These are phyloP conservation scores for Aradus depressus DNA, from an alignment of 2,888 invertebrate genomes.

Conservation along the genomic window DNA sequence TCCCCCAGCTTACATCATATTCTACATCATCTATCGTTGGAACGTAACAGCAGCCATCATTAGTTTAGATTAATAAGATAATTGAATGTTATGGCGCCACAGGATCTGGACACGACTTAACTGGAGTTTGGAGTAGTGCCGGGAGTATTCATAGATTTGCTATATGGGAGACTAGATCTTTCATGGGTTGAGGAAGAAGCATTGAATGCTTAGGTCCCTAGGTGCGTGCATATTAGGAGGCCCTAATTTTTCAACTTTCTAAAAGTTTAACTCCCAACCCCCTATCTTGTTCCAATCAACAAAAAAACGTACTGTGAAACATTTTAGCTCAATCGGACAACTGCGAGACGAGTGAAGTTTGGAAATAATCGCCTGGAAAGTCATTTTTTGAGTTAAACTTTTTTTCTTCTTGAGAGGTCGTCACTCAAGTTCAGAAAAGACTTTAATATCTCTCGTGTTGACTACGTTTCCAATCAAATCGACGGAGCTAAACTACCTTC, in stretches of 20 bases:
- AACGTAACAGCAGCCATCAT: too few relatives aligned
- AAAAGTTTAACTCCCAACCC: slow-evolving; percentile 1
- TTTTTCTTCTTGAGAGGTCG: not conserved
- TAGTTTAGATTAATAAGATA: too few relatives aligned
- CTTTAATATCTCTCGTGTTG: not conserved
- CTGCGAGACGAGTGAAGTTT: slow-evolving; percentile 1
- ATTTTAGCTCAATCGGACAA: not conserved
- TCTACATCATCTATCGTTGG: too few relatives aligned
- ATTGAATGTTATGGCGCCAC: too few relatives aligned
- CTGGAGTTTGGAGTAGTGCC: too few relatives aligned
- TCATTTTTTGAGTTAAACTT: not conserved
- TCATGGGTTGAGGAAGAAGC: too few relatives aligned
- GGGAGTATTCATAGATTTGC: too few relatives aligned
- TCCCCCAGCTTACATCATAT: too few relatives aligned
- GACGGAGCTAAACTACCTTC: not conserved
- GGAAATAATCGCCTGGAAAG: not conserved
- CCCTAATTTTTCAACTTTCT: not conserved
- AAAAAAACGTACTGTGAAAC: not conserved
- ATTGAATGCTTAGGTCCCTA: too few relatives aligned
- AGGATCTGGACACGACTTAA: too few relatives aligned
- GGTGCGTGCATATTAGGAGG: not conserved
- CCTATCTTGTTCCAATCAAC: not conserved
- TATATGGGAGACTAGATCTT: too few relatives aligned
- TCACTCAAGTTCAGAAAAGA: not conserved
- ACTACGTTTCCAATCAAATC: not conserved